Conservation (phyloP, 2,797 vertebrate species). For the Toxotes lorentzi region DNA sequence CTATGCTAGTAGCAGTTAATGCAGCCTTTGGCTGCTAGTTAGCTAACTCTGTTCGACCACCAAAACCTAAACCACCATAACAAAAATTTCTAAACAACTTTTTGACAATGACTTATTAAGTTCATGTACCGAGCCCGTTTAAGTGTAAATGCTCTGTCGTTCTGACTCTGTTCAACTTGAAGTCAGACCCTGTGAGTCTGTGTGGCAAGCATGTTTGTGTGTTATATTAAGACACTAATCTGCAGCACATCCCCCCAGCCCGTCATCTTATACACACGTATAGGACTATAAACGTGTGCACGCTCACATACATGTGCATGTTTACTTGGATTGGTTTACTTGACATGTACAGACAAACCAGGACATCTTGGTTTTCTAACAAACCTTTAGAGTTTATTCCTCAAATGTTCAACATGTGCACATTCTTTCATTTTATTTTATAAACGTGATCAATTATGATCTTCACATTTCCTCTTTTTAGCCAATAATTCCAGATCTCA, state of each 20-base stretch:
- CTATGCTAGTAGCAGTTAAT: background rate
- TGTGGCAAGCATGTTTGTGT: conserved; percentile 20
- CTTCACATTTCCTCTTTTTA: background rate
- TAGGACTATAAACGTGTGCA: conserved; percentile 16
- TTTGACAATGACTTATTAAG: background rate
- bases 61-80: background rate
- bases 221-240: conserved; percentile 53
- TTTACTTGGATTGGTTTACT: background rate
- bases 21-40: background rate
- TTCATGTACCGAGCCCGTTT: background rate
- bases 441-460: conserved; percentile 3
- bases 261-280: conserved; percentile 38
- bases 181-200: background rate
- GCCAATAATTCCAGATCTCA: background rate
- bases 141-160: background rate
- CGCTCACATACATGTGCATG: conserved; percentile 37
- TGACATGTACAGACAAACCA: background rate
- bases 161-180: background rate
- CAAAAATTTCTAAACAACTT: background rate
- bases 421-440: background rate
- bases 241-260: conserved; percentile 14
- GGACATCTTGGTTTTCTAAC: too few relatives aligned
- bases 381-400: background rate
- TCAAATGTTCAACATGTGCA: background rate
- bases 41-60: background rate